phyloP scores from a whole-genome alignment of 1,140 invertebrate genomes.

The Cardiocondyla obscurior region DNA sequence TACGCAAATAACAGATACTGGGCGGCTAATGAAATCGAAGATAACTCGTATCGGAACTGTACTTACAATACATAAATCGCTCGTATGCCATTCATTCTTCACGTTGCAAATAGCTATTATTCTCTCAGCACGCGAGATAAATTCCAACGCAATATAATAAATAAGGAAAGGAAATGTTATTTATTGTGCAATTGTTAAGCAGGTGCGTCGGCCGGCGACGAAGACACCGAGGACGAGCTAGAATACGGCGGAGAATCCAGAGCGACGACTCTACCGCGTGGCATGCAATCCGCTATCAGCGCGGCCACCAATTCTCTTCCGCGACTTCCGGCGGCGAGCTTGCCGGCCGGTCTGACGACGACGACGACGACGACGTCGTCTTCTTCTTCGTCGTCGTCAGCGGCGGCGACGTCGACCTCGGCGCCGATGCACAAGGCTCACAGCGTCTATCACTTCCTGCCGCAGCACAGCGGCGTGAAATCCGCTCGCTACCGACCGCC shows the following conservation, averaged over 20 bases:
- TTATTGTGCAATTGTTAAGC: slow-evolving; percentile 41
- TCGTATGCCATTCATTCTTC: neutral
- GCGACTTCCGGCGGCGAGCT: slow-evolving; percentile 86
- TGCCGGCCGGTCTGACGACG: slow-evolving; percentile 81
- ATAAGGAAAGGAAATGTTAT: neutral
- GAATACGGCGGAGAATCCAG: slow-evolving; percentile 82
- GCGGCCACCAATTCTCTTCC: slow-evolving; percentile 90
- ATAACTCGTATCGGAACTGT: neutral
- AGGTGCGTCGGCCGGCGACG: slow-evolving; percentile 86
- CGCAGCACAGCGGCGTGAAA: slow-evolving; percentile 88
- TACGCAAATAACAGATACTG: neutral
- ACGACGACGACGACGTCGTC: slow-evolving; percentile 73
- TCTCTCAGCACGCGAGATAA: no score
- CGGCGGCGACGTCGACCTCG: slow-evolving; percentile 75
- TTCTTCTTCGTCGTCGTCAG: slow-evolving; percentile 47
- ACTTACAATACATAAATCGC: neutral
- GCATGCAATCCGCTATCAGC: slow-evolving; percentile 85
- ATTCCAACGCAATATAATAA: no score
- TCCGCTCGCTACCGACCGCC: slow-evolving; percentile 94
- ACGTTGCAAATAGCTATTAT: no score
- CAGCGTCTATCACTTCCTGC: slow-evolving; percentile 86
- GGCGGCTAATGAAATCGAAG: neutral
- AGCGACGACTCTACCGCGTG: slow-evolving; percentile 87
- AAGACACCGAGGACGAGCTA: slow-evolving; percentile 86
- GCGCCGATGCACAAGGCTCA: slow-evolving; percentile 89